Percentiles rank a stretch among this genome's conserved stretches.
phyloP scores from a whole-genome alignment of 2,113 vertebrate genomes.

The Paramormyrops kingsleyae region DNA sequence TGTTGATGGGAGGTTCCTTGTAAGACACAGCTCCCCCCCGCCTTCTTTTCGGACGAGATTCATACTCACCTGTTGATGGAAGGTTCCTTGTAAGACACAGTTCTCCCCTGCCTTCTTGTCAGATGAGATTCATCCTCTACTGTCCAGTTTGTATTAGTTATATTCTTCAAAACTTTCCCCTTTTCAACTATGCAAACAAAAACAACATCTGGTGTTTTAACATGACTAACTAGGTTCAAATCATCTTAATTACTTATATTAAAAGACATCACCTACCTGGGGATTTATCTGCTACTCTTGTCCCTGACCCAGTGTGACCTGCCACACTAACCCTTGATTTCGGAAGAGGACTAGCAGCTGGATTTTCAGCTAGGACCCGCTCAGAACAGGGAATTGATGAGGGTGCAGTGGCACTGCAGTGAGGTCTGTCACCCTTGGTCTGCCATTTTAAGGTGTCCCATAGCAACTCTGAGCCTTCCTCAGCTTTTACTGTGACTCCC shows the following conservation, averaged over 20 bases:
- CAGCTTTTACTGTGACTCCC: not conserved
- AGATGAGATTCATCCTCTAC: constrained; percentile 12
- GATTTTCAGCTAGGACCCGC: not conserved
- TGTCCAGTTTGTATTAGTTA: constrained; percentile 50
- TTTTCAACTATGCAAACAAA: constrained; percentile 25
- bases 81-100: constrained; percentile 56
- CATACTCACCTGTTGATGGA: constrained; percentile 49
- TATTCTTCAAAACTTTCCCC: constrained; percentile 39
- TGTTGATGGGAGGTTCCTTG: constrained; percentile 56
- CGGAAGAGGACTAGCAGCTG: not conserved
- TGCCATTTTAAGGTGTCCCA: not conserved
- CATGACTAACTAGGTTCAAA: not conserved
- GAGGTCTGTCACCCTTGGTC: constrained; percentile 1
- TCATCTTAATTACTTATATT: not conserved
- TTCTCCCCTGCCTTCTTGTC: constrained; percentile 30
- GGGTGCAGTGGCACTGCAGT: not conserved
- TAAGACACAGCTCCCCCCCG: constrained; percentile 39
- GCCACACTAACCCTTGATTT: not conserved
- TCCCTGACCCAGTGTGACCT: not conserved
- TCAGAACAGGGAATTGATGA: not conserved
- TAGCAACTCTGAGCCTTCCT: not conserved
- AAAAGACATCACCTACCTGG: not conserved
- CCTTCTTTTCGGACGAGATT: constrained; percentile 33
- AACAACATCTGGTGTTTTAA: not conserved
- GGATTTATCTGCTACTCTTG: not conserved